Percentiles rank a stretch among this genome's conserved stretches.
Evolutionary conservation across 1,140 invertebrate genomes (phyloP).

Genomic region (Metopolophium dirhodum): DNA sequence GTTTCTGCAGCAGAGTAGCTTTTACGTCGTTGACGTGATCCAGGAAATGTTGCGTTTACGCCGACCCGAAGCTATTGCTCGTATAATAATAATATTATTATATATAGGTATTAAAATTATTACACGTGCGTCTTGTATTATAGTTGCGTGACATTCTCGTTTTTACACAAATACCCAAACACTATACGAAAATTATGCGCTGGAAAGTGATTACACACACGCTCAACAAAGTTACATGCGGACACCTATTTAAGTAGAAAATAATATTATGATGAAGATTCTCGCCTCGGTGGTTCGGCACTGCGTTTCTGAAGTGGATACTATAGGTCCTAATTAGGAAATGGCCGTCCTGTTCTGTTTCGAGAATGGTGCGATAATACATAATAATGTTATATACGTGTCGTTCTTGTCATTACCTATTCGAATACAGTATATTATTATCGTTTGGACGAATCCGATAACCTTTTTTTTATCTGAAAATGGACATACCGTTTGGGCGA

Average conservation of each 20-base stretch:
- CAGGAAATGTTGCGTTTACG: neutral
- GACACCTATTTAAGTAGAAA: neutral
- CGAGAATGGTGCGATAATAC: neutral
- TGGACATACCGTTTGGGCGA: neutral
- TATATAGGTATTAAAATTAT: neutral
- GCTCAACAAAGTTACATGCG: neutral
- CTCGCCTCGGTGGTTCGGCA: neutral
- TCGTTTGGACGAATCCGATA: neutral
- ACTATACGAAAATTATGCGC: neutral
- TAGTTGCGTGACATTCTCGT: neutral
- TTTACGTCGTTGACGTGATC: neutral
- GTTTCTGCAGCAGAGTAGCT: neutral
- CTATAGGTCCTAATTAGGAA: slow-evolving; percentile 4
- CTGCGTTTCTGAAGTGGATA: neutral
- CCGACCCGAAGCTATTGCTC: neutral
- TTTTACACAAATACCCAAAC: neutral
- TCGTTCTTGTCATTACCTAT: neutral
- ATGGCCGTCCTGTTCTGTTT: neutral
- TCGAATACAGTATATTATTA: neutral
- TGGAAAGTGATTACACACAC: neutral
- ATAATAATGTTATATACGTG: neutral
- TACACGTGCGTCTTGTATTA: neutral
- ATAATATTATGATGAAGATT: neutral
- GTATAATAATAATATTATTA: neutral
- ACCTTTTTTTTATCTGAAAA: neutral